phyloP scores from a whole-genome alignment of 2,113 vertebrate species.

The Antechinus flavipes region DNA sequence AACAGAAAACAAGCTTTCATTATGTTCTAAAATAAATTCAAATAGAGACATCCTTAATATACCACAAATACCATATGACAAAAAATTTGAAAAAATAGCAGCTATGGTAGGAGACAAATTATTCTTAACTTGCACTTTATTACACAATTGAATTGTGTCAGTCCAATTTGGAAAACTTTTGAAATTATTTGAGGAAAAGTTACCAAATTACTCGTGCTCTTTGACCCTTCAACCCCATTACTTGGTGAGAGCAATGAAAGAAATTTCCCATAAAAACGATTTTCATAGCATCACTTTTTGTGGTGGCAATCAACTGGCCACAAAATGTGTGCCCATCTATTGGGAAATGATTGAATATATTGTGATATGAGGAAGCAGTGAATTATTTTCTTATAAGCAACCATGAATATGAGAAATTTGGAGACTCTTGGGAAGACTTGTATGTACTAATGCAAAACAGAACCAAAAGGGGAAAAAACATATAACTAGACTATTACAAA shows the following conservation, averaged over 20 bases:
- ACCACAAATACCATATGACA: neutral
- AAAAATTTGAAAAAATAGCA: neutral
- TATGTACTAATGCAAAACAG: neutral
- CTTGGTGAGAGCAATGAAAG: neutral
- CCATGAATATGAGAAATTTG: neutral
- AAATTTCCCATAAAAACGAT: neutral
- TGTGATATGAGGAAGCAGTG: neutral
- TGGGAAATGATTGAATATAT: neutral
- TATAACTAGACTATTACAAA: neutral
- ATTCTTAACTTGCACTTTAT: neutral
- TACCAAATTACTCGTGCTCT: neutral
- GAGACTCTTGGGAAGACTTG: neutral
- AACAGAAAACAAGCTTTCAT: neutral
- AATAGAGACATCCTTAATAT: neutral
- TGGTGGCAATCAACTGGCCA: neutral
- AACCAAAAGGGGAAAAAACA: neutral
- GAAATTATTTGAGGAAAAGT: neutral
- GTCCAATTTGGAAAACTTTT: neutral
- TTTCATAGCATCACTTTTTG: neutral
- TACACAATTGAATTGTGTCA: neutral
- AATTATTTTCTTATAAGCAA: neutral
- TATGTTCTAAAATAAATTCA: neutral
- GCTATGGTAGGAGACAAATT: neutral
- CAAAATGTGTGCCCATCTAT: neutral
- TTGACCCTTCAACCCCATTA: neutral